Evolutionary conservation across 2,113 vertebrate species (phyloP).

Genomic region (Balaeniceps rex): DNA sequence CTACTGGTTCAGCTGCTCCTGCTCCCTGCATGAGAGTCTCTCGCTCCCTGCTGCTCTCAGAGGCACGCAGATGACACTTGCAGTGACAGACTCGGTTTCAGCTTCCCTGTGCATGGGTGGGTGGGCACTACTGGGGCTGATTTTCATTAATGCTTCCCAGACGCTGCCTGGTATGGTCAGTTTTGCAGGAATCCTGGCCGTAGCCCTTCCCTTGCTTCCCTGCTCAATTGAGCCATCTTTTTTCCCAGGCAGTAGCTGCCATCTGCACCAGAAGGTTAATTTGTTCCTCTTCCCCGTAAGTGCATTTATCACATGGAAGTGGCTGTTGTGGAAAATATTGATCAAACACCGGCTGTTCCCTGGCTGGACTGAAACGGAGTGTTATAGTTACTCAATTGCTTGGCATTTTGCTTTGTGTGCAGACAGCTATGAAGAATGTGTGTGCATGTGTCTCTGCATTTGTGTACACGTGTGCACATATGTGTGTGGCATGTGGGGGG

Average conservation of each 20-base stretch:
- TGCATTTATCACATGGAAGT: conserved; percentile 78
- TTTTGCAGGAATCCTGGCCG: not conserved
- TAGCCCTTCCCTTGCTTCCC: not conserved
- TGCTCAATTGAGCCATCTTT: conserved; percentile 73
- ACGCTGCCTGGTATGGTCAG: not conserved
- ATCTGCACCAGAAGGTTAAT: conserved; percentile 72
- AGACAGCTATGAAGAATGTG: not conserved
- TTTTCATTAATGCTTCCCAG: not conserved
- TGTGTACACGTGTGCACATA: not conserved
- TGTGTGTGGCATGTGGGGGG: accelerated
- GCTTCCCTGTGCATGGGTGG: not conserved
- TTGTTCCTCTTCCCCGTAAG: conserved; percentile 68
- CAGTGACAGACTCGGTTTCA: not conserved
- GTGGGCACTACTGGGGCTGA: not conserved
- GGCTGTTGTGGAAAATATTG: conserved; percentile 77
- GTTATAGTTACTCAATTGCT: conserved; percentile 39
- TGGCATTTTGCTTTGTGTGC: not conserved
- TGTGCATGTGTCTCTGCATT: not conserved
- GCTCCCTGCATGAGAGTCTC: not conserved
- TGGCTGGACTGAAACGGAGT: conserved; percentile 63
- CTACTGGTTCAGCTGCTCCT: not conserved
- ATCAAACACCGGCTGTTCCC: conserved; percentile 70
- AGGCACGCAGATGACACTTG: not conserved
- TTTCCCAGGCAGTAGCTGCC: conserved; percentile 68
- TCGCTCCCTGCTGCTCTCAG: not conserved